Evolutionary conservation across 37 sponge, comb jelly and placozoan species (phyloP), one percentile per base, ranked within the genome.

Genomic region (Corticium candelabrum): DNA sequence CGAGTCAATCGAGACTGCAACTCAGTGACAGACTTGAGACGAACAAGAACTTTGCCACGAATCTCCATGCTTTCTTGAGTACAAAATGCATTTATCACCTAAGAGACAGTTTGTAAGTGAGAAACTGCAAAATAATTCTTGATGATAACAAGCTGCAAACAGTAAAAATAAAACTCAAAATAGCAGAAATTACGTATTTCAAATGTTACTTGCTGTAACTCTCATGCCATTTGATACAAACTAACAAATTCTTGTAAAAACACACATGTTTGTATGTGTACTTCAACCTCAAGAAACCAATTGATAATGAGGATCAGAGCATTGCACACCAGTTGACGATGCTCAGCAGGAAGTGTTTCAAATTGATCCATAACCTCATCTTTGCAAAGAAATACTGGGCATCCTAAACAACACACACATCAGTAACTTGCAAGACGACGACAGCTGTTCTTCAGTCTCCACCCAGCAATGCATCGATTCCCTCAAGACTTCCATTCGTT

Each of bases 401-500:
- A 50, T 27, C 62, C 62, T 50, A 21, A 50, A 11, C 11, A 50
- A 50, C 15, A 50, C 62, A 21, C 11, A 11, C 21, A 27, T 50
- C 62, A 21, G 11, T 27, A 27, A 50, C 15, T 27, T 50, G 21
- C 11, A 21, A 50, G 21, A 50, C 15, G 21, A 50, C 62, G 21
- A 50, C n/a, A n/a, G n/a, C n/a, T n/a, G n/a, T n/a, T n/a, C 11
- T 50, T 50, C 11, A 21, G 15, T 21, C 69, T 82, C 30, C 75
- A 80, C 92, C 92, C 33, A 91, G 75, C 0, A 91, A 75, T 62
- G 92, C 92, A 80, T 91, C 92, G 1, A 91, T 71, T 0, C 41
- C 89, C 7, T 82, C 89, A 69, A 91, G 68, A 27, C 36, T 62
- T 11, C 82, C 84, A 27, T 37, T 35, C 41, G 82, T 77, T 71